Evolutionary conservation across 2,888 invertebrate species (phyloP).

Genomic region (Carpatolechia fugitivella): DNA sequence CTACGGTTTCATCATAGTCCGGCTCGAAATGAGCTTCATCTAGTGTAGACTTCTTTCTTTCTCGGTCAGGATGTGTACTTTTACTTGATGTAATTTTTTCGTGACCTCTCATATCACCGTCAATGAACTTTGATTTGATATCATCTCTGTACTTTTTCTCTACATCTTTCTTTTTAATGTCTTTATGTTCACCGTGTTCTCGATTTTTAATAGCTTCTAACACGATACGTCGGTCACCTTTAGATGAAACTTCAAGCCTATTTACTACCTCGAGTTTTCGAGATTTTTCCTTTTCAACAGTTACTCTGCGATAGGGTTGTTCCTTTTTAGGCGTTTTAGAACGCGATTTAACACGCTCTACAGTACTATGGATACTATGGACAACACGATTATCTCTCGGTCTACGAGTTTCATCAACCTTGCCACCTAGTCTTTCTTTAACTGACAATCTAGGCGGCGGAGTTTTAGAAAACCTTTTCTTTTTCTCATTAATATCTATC

Average conservation of each 20-base stretch:
- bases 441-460: conserved; percentile 85
- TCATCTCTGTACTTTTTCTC: conserved; percentile 50
- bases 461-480: conserved; percentile 62
- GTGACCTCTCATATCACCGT: conserved; percentile 16
- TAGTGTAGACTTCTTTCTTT: conserved; percentile 82
- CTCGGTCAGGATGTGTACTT: conserved; percentile 54
- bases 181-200: not conserved
- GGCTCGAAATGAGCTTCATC: conserved; percentile 88
- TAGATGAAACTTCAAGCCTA: conserved; percentile 40
- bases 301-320: conserved; percentile 67
- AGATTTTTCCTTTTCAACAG: conserved; percentile 68
- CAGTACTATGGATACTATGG: conserved; percentile 78
- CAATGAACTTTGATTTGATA: conserved; percentile 30
- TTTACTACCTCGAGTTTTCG: conserved; percentile 52
- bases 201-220: conserved; percentile 41
- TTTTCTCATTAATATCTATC: conserved; percentile 70
- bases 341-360: conserved; percentile 76
- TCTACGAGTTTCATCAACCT: conserved; percentile 81
- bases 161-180: conserved; percentile 33
- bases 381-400: conserved; percentile 75
- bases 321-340: conserved; percentile 74
- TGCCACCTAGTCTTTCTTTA: conserved; percentile 89
- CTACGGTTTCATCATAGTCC: conserved; percentile 83
- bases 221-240: conserved; percentile 47
- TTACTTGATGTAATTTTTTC: conserved; percentile 34